These are phyloP conservation scores for Enteromius treurensis DNA, from an alignment of 2,797 vertebrate genomes.

Conservation along the genomic window DNA sequence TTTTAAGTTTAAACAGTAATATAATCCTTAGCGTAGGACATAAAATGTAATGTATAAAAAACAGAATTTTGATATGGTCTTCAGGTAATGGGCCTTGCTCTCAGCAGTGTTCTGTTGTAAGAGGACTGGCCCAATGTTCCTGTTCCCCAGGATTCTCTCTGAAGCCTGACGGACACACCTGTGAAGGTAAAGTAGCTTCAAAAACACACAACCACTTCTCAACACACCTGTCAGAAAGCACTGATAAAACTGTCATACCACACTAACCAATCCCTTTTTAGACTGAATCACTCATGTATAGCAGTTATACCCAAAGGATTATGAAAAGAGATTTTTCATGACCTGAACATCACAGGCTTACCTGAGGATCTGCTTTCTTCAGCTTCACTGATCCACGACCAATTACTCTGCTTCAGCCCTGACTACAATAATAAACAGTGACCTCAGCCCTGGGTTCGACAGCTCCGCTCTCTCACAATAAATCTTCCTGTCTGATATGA, in stretches of 20 bases:
- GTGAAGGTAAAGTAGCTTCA: conserved; percentile 79
- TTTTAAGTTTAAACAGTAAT: background rate
- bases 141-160: conserved; percentile 86
- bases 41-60: conserved; percentile 7
- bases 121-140: conserved; percentile 78
- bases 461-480: conserved; percentile 34
- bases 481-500: conserved; percentile 37
- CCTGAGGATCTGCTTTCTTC: conserved; percentile 50
- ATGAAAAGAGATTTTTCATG: conserved; percentile 30
- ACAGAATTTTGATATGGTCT: conserved; percentile 32
- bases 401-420: conserved; percentile 62
- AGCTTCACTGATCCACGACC: conserved; percentile 62
- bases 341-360: conserved; percentile 56
- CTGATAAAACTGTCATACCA: conserved; percentile 28
- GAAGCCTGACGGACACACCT: conserved; percentile 80
- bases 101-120: conserved; percentile 78
- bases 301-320: conserved; percentile 25
- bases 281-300: conserved; percentile 63
- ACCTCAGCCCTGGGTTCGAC: conserved; percentile 36
- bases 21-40: background rate
- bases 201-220: background rate
- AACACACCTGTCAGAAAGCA: conserved; percentile 33
- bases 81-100: conserved; percentile 84
- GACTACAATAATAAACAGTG: conserved; percentile 59
- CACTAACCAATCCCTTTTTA: conserved; percentile 62